These are phyloP conservation scores for Eospalax fontanierii DNA, from an alignment of 2,797 vertebrate species.

Conservation along the genomic window DNA sequence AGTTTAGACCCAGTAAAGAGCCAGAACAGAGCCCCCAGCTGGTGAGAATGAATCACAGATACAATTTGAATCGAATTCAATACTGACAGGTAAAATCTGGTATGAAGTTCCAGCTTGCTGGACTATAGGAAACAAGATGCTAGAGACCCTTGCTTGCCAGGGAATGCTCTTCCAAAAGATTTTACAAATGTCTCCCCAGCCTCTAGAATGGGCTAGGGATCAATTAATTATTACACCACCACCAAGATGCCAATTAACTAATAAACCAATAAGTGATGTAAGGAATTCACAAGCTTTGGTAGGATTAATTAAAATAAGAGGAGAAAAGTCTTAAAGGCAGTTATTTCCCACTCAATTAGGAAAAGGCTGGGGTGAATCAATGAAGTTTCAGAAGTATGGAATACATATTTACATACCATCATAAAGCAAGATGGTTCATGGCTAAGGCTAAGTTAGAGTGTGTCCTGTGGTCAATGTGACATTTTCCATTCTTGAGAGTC, in stretches of 20 bases:
- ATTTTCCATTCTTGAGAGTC: background rate
- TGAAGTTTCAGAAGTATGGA: background rate
- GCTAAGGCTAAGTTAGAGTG: background rate
- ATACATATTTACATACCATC: background rate
- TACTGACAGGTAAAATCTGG: background rate
- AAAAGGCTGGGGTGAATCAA: background rate
- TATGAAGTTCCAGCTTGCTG: background rate
- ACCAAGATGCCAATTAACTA: constrained; percentile 60
- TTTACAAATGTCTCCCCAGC: background rate
- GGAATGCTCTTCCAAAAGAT: background rate
- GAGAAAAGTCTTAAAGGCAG: constrained; percentile 8
- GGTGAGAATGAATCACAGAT: background rate
- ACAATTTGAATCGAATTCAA: background rate
- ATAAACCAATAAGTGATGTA: constrained; percentile 62
- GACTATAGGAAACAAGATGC: background rate
- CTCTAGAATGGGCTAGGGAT: constrained; percentile 7
- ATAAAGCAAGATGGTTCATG: background rate
- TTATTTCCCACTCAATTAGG: constrained; percentile 25
- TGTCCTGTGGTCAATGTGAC: background rate
- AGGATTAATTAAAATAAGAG: constrained; percentile 65
- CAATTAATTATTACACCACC: constrained; percentile 35
- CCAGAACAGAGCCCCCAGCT: background rate
- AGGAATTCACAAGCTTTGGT: constrained; percentile 43
- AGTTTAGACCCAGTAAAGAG: background rate
- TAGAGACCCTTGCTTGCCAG: background rate